Evolutionary conservation across 2,888 invertebrate genomes (phyloP).

Genomic region (Lathronympha strigana): DNA sequence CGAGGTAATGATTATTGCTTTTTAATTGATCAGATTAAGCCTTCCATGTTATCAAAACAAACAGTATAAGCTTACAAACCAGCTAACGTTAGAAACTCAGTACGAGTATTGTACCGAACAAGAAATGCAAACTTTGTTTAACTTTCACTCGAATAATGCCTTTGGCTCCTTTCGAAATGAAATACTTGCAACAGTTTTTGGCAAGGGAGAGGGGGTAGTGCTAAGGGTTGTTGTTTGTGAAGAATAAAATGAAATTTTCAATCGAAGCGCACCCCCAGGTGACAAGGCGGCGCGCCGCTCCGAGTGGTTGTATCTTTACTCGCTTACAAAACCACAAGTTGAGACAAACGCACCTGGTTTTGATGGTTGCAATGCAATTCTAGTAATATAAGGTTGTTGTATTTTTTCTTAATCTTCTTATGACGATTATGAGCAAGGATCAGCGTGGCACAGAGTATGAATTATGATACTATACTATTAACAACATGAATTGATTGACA

Average conservation of each 20-base stretch:
- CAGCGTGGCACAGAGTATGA: too few relatives aligned
- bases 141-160: background rate
- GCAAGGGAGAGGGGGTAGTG: slow-evolving; percentile 51
- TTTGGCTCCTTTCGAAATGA: slow-evolving; percentile 9
- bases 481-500: too few relatives aligned
- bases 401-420: too few relatives aligned
- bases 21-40: slow-evolving; percentile 23
- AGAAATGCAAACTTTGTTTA: background rate
- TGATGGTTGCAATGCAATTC: background rate
- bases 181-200: slow-evolving; percentile 44
- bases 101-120: background rate
- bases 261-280: slow-evolving; percentile 78
- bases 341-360: background rate
- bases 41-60: slow-evolving; percentile 5
- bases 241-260: slow-evolving; percentile 78
- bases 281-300: slow-evolving; percentile 53
- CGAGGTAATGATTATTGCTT: slow-evolving; percentile 69
- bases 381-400: too few relatives aligned
- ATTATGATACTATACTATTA: too few relatives aligned
- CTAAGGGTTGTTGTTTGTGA: slow-evolving; percentile 62
- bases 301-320: slow-evolving; percentile 45
- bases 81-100: too few relatives aligned
- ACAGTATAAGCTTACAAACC: background rate
- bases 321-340: background rate
- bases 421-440: too few relatives aligned